phyloP scores from a whole-genome alignment of 2,113 vertebrate genomes.

The Dicentrarchus labrax region DNA sequence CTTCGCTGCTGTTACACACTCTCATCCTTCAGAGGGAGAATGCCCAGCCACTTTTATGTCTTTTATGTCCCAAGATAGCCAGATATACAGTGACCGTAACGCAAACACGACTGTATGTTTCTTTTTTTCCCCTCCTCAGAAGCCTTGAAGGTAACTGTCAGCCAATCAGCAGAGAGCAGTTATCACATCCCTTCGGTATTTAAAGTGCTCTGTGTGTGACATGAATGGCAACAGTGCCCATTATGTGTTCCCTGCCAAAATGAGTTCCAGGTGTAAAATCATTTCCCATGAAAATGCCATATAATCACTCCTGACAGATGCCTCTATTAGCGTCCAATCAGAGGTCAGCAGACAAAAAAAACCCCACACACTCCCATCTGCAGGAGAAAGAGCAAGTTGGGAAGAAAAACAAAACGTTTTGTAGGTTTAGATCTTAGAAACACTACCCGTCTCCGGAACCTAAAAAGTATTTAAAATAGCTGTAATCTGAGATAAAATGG shows the following conservation, averaged over 20 bases:
- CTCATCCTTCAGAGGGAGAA: slow-evolving; percentile 59
- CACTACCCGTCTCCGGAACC: not conserved
- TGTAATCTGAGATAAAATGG: slow-evolving; percentile 25
- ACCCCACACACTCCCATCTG: slow-evolving; percentile 20
- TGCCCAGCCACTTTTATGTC: slow-evolving; percentile 60
- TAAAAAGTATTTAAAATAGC: slow-evolving; percentile 3
- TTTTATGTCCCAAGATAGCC: slow-evolving; percentile 61
- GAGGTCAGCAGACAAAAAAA: slow-evolving; percentile 40
- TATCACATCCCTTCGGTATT: slow-evolving; percentile 56
- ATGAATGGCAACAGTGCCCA: slow-evolving; percentile 66
- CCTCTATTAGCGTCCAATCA: slow-evolving; percentile 51
- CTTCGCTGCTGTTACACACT: slow-evolving; percentile 26
- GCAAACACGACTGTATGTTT: slow-evolving; percentile 35
- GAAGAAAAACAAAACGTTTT: not conserved
- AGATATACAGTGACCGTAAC: slow-evolving; percentile 60
- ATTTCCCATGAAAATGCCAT: slow-evolving; percentile 59
- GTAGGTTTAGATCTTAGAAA: slow-evolving; percentile 27
- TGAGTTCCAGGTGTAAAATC: slow-evolving; percentile 71
- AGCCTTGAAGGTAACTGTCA: slow-evolving; percentile 57
- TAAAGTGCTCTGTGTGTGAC: slow-evolving; percentile 61
- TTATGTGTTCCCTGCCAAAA: slow-evolving; percentile 66
- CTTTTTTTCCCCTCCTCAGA: slow-evolving; percentile 24
- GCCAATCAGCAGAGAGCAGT: slow-evolving; percentile 63
- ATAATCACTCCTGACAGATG: slow-evolving; percentile 72
- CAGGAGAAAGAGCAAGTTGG: not conserved